Percentiles rank a stretch among this genome's conserved stretches.
Conservation (phyloP, 1,140 invertebrate genomes). For the Caerostris darwini region DNA sequence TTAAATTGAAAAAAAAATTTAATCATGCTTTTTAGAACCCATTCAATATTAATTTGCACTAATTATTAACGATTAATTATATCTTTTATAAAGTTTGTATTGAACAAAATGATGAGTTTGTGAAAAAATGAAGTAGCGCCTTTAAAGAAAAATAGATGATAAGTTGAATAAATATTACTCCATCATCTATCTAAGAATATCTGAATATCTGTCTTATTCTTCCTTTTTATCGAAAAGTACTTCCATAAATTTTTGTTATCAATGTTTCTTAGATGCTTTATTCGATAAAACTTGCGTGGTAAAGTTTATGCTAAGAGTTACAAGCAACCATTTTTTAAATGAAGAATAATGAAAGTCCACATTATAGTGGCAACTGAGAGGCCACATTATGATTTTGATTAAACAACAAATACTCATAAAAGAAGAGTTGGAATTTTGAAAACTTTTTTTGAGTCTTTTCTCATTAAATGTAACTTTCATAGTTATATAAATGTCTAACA, state of each 20-base stretch:
- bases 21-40: too few species aligned
- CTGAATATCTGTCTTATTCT: background rate
- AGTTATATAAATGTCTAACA: too few species aligned
- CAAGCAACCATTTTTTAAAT: background rate
- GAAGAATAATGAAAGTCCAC: background rate
- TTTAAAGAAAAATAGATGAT: background rate
- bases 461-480: too few species aligned
- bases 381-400: too few species aligned
- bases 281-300: background rate
- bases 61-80: background rate
- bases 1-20: too few species aligned
- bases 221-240: conserved; percentile 9
- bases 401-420: too few species aligned
- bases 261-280: background rate
- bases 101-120: background rate
- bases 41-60: background rate
- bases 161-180: background rate
- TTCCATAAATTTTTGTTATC: conserved; percentile 1
- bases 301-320: background rate
- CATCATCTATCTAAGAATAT: background rate
- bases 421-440: too few species aligned
- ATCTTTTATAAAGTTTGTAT: background rate
- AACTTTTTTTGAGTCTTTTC: too few species aligned
- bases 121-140: background rate
- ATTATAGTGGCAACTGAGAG: too few species aligned